phyloP scores from a whole-genome alignment of 2,113 vertebrate genomes.

The Cairina moschata region DNA sequence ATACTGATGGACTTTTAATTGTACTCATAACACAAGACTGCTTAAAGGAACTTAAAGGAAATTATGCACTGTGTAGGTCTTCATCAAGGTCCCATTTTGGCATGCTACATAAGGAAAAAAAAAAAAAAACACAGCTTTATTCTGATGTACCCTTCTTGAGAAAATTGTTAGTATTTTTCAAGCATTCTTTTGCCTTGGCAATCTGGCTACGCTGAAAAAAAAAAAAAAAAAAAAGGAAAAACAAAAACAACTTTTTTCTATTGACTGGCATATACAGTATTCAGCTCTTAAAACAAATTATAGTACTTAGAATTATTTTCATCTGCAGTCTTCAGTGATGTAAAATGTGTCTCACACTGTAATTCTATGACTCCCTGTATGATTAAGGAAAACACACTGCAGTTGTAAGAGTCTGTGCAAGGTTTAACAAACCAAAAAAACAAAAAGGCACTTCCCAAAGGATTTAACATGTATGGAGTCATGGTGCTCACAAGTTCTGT shows the following conservation, averaged over 20 bases:
- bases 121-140: slow-evolving; percentile 72
- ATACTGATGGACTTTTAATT: slow-evolving; percentile 84
- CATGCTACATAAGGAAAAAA: slow-evolving; percentile 62
- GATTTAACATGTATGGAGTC: slow-evolving; percentile 76
- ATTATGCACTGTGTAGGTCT: slow-evolving; percentile 88
- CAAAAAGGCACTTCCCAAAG: slow-evolving; percentile 83
- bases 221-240: neutral
- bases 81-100: slow-evolving; percentile 82
- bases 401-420: slow-evolving; percentile 76
- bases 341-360: slow-evolving; percentile 78
- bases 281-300: slow-evolving; percentile 76
- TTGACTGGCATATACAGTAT: slow-evolving; percentile 68
- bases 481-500: slow-evolving; percentile 77
- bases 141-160: slow-evolving; percentile 65
- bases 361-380: slow-evolving; percentile 78
- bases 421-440: slow-evolving; percentile 80
- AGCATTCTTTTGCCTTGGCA: slow-evolving; percentile 73
- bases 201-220: slow-evolving; percentile 65
- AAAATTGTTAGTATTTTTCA: slow-evolving; percentile 64
- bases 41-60: slow-evolving; percentile 82
- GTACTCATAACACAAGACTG: slow-evolving; percentile 84
- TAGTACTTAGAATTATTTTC: slow-evolving; percentile 75
- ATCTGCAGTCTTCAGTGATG: slow-evolving; percentile 75
- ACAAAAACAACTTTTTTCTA: slow-evolving; percentile 40
- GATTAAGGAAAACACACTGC: slow-evolving; percentile 65